These are phyloP conservation scores for Acleris emargana DNA, from an alignment of 2,888 invertebrate genomes.

Conservation along the genomic window DNA sequence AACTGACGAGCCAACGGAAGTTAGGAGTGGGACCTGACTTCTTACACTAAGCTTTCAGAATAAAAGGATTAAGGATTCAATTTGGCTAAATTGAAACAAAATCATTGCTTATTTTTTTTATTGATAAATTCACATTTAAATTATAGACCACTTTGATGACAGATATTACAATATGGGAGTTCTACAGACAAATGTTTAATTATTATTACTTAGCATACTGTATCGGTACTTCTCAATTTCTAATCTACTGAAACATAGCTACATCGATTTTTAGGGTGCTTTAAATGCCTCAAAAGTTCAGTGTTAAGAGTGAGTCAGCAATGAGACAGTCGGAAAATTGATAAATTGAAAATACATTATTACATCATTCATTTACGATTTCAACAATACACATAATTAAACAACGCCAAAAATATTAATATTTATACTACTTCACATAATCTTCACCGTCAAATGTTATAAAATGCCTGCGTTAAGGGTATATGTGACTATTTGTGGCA, in stretches of 20 bases:
- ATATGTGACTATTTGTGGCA: background rate
- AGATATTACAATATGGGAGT: constrained; percentile 74
- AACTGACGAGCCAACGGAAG: too few species aligned
- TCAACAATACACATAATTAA: constrained; percentile 72
- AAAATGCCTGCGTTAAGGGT: constrained; percentile 55
- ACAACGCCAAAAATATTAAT: constrained; percentile 80
- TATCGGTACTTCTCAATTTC: constrained; percentile 79
- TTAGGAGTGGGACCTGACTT: too few species aligned
- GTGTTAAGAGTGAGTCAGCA: constrained; percentile 66
- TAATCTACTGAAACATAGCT: constrained; percentile 75
- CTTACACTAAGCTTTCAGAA: too few species aligned
- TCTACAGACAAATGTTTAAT: constrained; percentile 78
- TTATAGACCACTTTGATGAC: constrained; percentile 81
- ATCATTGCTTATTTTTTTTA: constrained; percentile 77
- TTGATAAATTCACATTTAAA: constrained; percentile 84
- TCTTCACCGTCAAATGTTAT: constrained; percentile 62
- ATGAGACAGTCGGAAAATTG: constrained; percentile 69
- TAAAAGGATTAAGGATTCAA: background rate
- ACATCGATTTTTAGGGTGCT: constrained; percentile 73
- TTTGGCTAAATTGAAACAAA: constrained; percentile 29
- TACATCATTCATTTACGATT: constrained; percentile 69
- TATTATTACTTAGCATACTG: constrained; percentile 73
- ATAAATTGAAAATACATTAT: constrained; percentile 70
- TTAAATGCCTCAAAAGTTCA: constrained; percentile 79
- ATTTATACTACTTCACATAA: constrained; percentile 74